These are phyloP conservation scores for Drosophila subpulchrella DNA, from an alignment of 1,140 invertebrate genomes.

Conservation along the genomic window DNA sequence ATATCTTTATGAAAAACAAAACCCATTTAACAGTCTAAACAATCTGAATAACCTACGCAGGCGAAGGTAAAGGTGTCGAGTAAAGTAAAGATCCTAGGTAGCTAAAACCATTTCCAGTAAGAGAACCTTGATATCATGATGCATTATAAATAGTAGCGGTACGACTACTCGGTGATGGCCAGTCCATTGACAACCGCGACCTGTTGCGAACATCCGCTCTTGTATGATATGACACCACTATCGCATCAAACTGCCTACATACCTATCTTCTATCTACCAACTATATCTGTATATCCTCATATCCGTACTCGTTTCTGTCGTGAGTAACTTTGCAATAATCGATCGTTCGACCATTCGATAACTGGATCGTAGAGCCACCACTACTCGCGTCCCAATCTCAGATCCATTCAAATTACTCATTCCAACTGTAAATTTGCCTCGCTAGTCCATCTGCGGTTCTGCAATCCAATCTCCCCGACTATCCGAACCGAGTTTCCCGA, in stretches of 20 bases:
- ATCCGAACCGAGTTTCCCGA: slow-evolving; percentile 9
- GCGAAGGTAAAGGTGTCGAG: slow-evolving; percentile 27
- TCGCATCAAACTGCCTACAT: slow-evolving; percentile 22
- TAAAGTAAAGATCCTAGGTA: slow-evolving; percentile 38
- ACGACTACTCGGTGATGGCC: not conserved
- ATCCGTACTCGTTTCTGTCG: slow-evolving; percentile 25
- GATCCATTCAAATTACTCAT: slow-evolving; percentile 33
- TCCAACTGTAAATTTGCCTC: slow-evolving; percentile 40
- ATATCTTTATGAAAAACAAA: slow-evolving; percentile 11
- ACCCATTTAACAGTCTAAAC: slow-evolving; percentile 5
- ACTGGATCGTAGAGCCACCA: slow-evolving; percentile 20
- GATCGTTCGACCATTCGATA: slow-evolving; percentile 21
- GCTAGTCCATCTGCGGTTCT: slow-evolving; percentile 19
- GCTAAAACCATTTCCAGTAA: slow-evolving; percentile 31
- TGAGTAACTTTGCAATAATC: slow-evolving; percentile 24
- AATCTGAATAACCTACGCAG: slow-evolving; percentile 10
- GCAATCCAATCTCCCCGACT: slow-evolving; percentile 9
- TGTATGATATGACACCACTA: slow-evolving; percentile 45
- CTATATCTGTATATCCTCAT: slow-evolving; percentile 18
- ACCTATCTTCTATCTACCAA: not conserved
- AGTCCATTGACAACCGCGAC: not conserved
- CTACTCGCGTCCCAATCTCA: slow-evolving; percentile 11
- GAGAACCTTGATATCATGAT: slow-evolving; percentile 27
- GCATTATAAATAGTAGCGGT: slow-evolving; percentile 30
- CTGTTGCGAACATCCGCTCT: slow-evolving; percentile 18